phyloP scores from a whole-genome alignment of 92 coral and sea anemone genomes.

The Epizoanthus scotinus region DNA sequence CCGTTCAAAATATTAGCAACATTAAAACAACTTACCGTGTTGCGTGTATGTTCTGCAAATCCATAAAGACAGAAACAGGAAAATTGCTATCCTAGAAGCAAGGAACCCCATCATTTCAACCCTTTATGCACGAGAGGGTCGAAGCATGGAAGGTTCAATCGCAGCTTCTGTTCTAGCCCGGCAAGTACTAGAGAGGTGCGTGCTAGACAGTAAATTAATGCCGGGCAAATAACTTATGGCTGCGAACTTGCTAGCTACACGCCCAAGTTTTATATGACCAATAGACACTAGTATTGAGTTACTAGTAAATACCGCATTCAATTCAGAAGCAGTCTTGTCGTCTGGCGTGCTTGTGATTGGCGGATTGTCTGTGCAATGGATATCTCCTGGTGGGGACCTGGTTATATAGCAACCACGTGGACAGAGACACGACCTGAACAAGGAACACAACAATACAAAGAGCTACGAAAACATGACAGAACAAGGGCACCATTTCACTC shows the following conservation, averaged over 20 bases:
- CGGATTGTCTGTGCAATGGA: conserved; percentile 42
- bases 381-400: conserved; percentile 32
- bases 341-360: conserved; percentile 66
- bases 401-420: conserved; percentile 42
- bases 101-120: conserved; percentile 99
- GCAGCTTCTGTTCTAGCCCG: conserved; percentile 61
- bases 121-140: conserved; percentile 69
- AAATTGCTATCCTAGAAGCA: conserved; percentile 61
- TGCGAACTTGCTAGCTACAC: conserved; percentile 28
- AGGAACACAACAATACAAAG: conserved; percentile 8
- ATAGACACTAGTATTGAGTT: conserved; percentile 68
- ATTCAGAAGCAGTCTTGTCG: conserved; percentile 69
- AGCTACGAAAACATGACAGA: neutral
- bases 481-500: neutral
- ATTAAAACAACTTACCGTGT: conserved; percentile 5
- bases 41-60: neutral
- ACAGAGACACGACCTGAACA: conserved; percentile 8
- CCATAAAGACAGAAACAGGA: conserved; percentile 43
- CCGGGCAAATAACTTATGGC: conserved; percentile 62
- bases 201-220: conserved; percentile 85
- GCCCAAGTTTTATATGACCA: conserved; percentile 51
- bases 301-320: conserved; percentile 76
- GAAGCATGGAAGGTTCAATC: conserved; percentile 95
- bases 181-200: conserved; percentile 63
- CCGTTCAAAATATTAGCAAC: neutral